These are phyloP conservation scores for Ara ararauna DNA, from an alignment of 2,797 vertebrate species.

Conservation along the genomic window DNA sequence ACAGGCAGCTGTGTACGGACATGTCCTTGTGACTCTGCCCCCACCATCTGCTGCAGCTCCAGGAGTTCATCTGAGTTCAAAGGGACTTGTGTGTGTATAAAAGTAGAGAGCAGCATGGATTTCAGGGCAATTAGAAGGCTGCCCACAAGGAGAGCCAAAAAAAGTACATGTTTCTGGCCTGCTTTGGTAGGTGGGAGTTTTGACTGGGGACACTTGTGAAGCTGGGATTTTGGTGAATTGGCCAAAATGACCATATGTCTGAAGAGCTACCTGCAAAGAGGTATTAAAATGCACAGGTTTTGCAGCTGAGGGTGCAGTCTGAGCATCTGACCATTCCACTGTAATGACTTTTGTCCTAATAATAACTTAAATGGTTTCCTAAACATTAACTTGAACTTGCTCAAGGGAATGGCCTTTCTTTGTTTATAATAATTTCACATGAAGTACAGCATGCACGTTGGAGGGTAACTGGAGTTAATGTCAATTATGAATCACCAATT, in stretches of 20 bases:
- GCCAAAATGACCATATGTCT: neutral
- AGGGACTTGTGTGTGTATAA: neutral
- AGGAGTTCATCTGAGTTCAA: neutral
- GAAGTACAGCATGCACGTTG: conserved; percentile 50
- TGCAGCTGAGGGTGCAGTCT: neutral
- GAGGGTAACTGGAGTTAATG: conserved; percentile 56
- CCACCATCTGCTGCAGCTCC: neutral
- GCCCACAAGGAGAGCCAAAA: neutral
- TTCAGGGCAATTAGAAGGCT: neutral
- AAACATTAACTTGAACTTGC: conserved; percentile 71
- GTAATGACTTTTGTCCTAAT: conserved; percentile 48
- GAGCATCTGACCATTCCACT: conserved; percentile 9
- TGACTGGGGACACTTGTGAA: neutral
- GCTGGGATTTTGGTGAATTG: neutral
- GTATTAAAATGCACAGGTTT: neutral
- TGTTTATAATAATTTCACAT: conserved; percentile 47
- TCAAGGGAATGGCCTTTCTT: conserved; percentile 60
- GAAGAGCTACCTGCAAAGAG: neutral
- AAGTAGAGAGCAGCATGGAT: neutral
- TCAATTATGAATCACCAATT: conserved; percentile 63
- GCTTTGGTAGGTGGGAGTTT: neutral
- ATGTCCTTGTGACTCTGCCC: neutral
- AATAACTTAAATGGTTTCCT: conserved; percentile 54
- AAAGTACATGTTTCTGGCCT: neutral
- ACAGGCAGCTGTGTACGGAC: neutral